Evolutionary conservation across 2,113 vertebrate species (phyloP).

Genomic region (Alethe diademata): DNA sequence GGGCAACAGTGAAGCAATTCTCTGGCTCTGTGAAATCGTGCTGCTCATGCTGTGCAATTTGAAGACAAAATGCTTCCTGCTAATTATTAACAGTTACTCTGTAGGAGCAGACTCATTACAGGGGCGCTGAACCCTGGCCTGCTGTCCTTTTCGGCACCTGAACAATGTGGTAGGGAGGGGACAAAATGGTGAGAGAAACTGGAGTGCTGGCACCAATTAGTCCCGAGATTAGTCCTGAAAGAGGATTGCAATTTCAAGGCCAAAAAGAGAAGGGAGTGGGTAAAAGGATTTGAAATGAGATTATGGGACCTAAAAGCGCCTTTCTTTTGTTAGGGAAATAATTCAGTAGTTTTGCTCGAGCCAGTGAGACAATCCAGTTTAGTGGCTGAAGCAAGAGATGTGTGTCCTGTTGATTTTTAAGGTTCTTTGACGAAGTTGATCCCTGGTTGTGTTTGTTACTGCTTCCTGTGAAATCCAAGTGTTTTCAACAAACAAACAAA

Average conservation of each 20-base stretch:
- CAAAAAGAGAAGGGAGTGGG: constrained; percentile 72
- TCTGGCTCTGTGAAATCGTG: constrained; percentile 31
- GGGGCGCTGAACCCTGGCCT: constrained; percentile 51
- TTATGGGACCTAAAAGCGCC: constrained; percentile 76
- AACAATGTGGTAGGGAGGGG: not conserved
- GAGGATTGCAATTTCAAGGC: constrained; percentile 81
- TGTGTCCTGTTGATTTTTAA: constrained; percentile 49
- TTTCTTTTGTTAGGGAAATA: constrained; percentile 79
- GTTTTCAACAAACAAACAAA: constrained; percentile 53
- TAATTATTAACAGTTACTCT: constrained; percentile 74
- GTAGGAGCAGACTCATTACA: constrained; percentile 57
- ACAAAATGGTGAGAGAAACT: not conserved
- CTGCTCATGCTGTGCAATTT: constrained; percentile 68
- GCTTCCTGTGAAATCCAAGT: constrained; percentile 34
- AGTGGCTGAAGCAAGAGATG: constrained; percentile 60
- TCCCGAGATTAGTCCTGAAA: constrained; percentile 77
- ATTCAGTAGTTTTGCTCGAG: constrained; percentile 70
- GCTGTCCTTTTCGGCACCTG: constrained; percentile 26
- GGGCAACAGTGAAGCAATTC: constrained; percentile 8
- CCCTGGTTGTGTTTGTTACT: constrained; percentile 8
- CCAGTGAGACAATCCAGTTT: constrained; percentile 73
- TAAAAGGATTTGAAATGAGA: constrained; percentile 85
- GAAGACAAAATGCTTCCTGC: constrained; percentile 72
- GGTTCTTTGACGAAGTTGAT: constrained; percentile 40
- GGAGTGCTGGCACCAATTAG: constrained; percentile 71